A percentile compares a stretch with the other conserved stretches of the same genome.
phyloP scores from a whole-genome alignment of 1,140 invertebrate species.

The Megalonaias nervosa region DNA sequence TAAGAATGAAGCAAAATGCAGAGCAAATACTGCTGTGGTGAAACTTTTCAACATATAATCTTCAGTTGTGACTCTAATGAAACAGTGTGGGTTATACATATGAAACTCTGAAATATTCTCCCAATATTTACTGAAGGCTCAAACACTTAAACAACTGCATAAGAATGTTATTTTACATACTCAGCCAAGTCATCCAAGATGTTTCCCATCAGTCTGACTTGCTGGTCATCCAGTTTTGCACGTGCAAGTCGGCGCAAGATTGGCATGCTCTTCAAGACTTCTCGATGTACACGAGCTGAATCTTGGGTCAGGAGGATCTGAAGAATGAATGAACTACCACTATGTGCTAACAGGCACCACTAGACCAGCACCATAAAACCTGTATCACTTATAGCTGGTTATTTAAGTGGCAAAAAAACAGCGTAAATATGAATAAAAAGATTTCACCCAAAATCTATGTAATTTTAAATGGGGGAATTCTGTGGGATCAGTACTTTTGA shows the following conservation, averaged over 20 bases:
- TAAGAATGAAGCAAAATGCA: too few species aligned
- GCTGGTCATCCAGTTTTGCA: slow-evolving; percentile 67
- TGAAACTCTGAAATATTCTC: not conserved
- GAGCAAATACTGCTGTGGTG: too few species aligned
- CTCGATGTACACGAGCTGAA: slow-evolving; percentile 62
- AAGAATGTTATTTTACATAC: slow-evolving; percentile 41
- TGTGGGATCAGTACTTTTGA: too few species aligned
- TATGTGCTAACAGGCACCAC: too few species aligned
- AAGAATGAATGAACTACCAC: not conserved
- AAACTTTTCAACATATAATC: too few species aligned
- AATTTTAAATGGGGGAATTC: too few species aligned
- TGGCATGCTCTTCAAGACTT: slow-evolving; percentile 67
- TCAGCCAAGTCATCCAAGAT: slow-evolving; percentile 68
- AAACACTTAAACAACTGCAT: not conserved
- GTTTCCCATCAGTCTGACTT: slow-evolving; percentile 69
- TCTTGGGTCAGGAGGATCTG: slow-evolving; percentile 67
- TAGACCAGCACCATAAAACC: too few species aligned
- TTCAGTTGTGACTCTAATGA: not conserved
- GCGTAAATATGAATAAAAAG: too few species aligned
- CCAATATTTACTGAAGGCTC: not conserved
- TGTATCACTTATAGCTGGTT: too few species aligned
- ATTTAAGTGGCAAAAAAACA: too few species aligned
- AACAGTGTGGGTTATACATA: not conserved
- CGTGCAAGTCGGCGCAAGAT: slow-evolving; percentile 60
- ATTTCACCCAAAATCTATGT: too few species aligned